These are phyloP conservation scores for Ciconia nigra DNA, from an alignment of 2,797 vertebrate genomes.

Conservation along the genomic window DNA sequence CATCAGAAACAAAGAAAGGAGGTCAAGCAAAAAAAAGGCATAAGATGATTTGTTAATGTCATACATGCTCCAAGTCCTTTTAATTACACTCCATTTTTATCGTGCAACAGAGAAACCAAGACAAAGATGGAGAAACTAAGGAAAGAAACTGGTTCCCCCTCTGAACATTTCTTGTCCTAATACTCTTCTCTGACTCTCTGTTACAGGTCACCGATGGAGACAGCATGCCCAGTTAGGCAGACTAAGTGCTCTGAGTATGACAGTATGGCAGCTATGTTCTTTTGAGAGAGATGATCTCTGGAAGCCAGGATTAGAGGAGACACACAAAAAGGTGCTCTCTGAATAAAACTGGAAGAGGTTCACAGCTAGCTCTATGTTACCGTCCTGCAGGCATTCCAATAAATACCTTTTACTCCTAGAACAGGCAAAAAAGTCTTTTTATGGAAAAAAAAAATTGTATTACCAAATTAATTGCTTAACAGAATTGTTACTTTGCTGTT, in stretches of 20 bases:
- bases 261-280: not conserved
- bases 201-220: not conserved
- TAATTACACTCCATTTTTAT: not conserved
- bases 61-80: not conserved
- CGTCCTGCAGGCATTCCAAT: no score
- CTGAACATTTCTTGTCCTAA: not conserved
- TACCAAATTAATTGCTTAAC: not conserved
- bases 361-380: not conserved
- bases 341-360: not conserved
- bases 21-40: not conserved
- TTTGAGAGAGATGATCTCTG: not conserved
- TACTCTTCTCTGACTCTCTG: fast-evolving
- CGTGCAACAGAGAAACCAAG: not conserved
- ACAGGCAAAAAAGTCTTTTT: not conserved
- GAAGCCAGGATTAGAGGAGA: not conserved
- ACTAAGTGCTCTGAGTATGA: fast-evolving
- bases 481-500: not conserved
- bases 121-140: not conserved
- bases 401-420: not conserved
- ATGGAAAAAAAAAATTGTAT: no score
- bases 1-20: not conserved
- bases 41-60: not conserved
- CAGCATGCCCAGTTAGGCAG: not conserved
- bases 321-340: not conserved
- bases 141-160: not conserved